A percentile compares a stretch with the other conserved stretches of the same genome.
Conservation (phyloP, 2,888 invertebrate species). For the Drosophila infuscata region DNA sequence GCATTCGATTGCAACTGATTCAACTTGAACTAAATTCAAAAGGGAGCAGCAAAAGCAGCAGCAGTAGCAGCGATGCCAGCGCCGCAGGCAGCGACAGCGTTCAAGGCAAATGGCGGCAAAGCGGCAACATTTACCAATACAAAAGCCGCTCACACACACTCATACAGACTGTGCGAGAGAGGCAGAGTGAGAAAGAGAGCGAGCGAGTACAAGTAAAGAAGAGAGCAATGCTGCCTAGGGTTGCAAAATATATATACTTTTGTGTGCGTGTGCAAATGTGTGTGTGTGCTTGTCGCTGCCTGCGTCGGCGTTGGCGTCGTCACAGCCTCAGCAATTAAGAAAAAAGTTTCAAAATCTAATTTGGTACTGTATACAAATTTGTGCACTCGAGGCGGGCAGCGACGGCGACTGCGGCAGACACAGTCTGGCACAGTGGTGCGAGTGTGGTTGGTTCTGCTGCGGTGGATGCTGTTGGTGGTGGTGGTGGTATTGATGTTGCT, state of each 20-base stretch:
- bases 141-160: conserved; percentile 61
- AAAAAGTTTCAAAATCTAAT: conserved; percentile 83
- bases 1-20: conserved; percentile 85
- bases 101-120: conserved; percentile 75
- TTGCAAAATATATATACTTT: conserved; percentile 75
- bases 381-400: conserved; percentile 68
- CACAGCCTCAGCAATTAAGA: conserved; percentile 73
- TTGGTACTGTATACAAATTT: conserved; percentile 84
- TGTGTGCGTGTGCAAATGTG: conserved; percentile 33
- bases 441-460: conserved; percentile 52
- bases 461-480: conserved; percentile 18
- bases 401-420: conserved; percentile 39
- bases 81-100: conserved; percentile 40
- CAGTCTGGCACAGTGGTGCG: conserved; percentile 53
- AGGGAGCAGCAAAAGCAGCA: conserved; percentile 34
- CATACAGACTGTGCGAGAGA: conserved; percentile 1
- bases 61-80: conserved; percentile 32
- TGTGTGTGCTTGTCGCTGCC: conserved; percentile 22
- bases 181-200: neutral
- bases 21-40: conserved; percentile 75
- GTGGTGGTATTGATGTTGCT: conserved; percentile 5
- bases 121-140: conserved; percentile 81
- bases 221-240: conserved; percentile 53
- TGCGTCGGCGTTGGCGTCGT: conserved; percentile 57
- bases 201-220: conserved; percentile 27